Conservation (phyloP, 2,797 vertebrate species). For the Typhlichthys subterraneus region DNA sequence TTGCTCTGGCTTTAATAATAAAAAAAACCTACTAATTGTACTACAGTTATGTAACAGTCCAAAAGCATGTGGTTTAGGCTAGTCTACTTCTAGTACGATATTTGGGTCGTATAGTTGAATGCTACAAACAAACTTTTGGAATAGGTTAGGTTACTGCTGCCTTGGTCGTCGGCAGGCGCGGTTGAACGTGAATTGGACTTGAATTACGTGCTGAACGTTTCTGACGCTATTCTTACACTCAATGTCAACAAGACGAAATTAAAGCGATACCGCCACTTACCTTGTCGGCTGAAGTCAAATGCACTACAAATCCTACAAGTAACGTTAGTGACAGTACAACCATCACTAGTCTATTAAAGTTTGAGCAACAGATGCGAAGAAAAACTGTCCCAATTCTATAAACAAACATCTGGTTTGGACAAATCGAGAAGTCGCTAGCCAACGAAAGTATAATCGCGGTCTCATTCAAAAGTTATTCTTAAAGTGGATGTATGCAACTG, state of each 20-base stretch:
- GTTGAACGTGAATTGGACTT: neutral
- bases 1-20: no score
- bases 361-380: neutral
- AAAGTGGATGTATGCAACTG: constrained; percentile 40
- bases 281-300: constrained; percentile 82
- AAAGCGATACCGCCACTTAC: constrained; percentile 75
- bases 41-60: constrained; percentile 47
- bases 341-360: constrained; percentile 82
- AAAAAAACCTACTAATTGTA: constrained; percentile 39
- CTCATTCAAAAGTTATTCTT: constrained; percentile 41
- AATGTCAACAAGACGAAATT: constrained; percentile 3
- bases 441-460: constrained; percentile 41
- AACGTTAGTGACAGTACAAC: constrained; percentile 84
- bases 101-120: neutral
- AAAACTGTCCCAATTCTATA: constrained; percentile 44
- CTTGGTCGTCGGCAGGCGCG: neutral
- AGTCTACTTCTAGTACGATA: no score
- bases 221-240: constrained; percentile 9
- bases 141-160: neutral
- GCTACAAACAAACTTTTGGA: constrained; percentile 7
- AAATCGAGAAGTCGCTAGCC: constrained; percentile 9
- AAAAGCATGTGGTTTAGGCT: constrained; percentile 30
- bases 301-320: constrained; percentile 73
- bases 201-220: no score
- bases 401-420: constrained; percentile 1